Percentiles rank a stretch among this genome's conserved stretches.
Conservation (phyloP, 2,113 vertebrate genomes). For the Pseudorectes ferrugineus region DNA sequence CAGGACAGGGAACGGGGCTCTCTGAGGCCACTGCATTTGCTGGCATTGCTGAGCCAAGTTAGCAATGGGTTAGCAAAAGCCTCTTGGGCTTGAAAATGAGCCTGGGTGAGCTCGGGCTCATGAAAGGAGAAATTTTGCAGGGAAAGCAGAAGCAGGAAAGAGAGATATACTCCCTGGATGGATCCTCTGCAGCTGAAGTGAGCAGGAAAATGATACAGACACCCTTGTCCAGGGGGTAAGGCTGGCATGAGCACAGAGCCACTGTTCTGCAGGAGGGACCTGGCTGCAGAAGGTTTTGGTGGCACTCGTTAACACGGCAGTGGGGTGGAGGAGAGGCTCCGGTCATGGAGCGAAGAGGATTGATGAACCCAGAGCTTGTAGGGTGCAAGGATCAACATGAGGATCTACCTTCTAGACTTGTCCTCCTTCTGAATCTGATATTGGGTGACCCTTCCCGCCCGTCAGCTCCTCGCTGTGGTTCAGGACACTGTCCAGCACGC, state of each 20-base stretch:
- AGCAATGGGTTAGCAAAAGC: background rate
- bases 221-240: background rate
- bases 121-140: background rate
- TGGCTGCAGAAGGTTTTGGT: background rate
- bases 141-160: background rate
- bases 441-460: background rate
- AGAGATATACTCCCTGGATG: background rate
- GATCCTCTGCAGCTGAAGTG: background rate
- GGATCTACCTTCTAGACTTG: background rate
- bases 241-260: background rate
- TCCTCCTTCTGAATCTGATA: background rate
- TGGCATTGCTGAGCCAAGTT: background rate
- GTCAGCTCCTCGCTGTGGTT: background rate
- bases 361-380: background rate
- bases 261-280: background rate
- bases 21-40: fast-evolving
- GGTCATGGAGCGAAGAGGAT: fast-evolving
- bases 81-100: background rate
- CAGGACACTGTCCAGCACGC: background rate
- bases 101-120: background rate
- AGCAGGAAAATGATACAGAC: background rate
- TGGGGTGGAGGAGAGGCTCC: background rate
- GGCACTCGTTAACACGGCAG: background rate
- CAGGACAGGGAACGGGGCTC: background rate
- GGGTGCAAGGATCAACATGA: background rate